These are phyloP conservation scores for Xylota sylvarum DNA, from an alignment of 2,888 invertebrate genomes.

Conservation along the genomic window DNA sequence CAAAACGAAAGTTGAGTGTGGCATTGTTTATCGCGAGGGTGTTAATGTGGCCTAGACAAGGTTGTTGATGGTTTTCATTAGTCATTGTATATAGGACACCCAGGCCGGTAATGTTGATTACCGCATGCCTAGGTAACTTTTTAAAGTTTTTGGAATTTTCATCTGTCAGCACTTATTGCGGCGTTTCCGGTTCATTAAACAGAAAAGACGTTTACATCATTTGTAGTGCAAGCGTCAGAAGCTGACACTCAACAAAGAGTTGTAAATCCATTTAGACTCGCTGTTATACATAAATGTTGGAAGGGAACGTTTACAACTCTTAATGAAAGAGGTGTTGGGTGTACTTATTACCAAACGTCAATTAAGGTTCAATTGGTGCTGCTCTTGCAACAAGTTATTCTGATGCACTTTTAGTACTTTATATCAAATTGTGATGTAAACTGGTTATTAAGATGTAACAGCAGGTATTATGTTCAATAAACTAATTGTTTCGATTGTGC, in stretches of 20 bases:
- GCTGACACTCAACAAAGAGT: not conserved
- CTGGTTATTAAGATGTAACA: slow-evolving; percentile 9
- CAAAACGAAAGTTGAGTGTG: slow-evolving; percentile 51
- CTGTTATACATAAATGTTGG: not conserved
- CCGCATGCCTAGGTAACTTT: slow-evolving; percentile 9
- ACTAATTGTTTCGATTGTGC: not conserved
- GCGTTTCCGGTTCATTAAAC: slow-evolving; percentile 24
- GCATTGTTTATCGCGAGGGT: slow-evolving; percentile 48
- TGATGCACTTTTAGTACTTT: not conserved
- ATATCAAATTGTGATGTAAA: slow-evolving; percentile 2
- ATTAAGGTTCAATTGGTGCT: slow-evolving; percentile 23
- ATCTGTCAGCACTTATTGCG: not conserved
- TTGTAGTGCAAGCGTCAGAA: not conserved
- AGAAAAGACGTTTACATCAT: slow-evolving; percentile 18
- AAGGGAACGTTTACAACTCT: not conserved
- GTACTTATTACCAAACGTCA: not conserved
- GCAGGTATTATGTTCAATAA: not conserved
- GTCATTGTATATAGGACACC: slow-evolving; percentile 30
- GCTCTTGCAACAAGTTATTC: slow-evolving; percentile 9
- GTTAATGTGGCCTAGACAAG: slow-evolving; percentile 44
- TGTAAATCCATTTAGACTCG: slow-evolving; percentile 2
- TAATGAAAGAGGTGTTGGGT: slow-evolving; percentile 8
- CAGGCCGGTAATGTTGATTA: slow-evolving; percentile 12
- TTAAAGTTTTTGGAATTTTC: slow-evolving; percentile 2
- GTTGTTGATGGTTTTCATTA: slow-evolving; percentile 32